These are phyloP conservation scores for Peromyscus attwateri DNA, from an alignment of 2,797 vertebrate genomes.

Conservation along the genomic window DNA sequence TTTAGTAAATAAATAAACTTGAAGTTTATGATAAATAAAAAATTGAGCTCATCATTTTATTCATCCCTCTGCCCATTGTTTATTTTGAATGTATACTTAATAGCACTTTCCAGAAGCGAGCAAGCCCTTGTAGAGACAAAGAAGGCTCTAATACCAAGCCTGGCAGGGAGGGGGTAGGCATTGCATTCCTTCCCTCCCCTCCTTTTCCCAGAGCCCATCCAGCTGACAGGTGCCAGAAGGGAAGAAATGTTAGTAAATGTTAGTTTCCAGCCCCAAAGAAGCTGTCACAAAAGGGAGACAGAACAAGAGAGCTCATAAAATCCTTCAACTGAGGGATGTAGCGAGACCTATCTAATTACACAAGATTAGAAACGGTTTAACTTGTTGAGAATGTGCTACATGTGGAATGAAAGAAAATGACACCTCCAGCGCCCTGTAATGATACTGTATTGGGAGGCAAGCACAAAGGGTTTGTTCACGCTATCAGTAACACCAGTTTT, in stretches of 20 bases:
- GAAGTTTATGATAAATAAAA: conserved; percentile 62
- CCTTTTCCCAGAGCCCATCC: conserved; percentile 77
- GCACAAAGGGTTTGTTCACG: conserved; percentile 77
- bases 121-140: conserved; percentile 66
- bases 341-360: conserved; percentile 83
- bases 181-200: conserved; percentile 75
- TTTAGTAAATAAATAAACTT: conserved; percentile 66
- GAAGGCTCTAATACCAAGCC: conserved; percentile 59
- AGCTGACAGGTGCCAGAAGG: conserved; percentile 81
- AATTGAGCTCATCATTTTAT: conserved; percentile 60
- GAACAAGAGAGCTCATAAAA: conserved; percentile 81
- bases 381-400: conserved; percentile 81
- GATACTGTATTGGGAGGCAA: conserved; percentile 77
- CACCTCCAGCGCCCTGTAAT: conserved; percentile 73
- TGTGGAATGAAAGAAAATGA: conserved; percentile 80
- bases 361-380: conserved; percentile 82
- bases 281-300: conserved; percentile 78
- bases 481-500: conserved; percentile 79
- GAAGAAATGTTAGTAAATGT: conserved; percentile 83
- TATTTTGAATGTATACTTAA: conserved; percentile 71
- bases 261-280: conserved; percentile 81
- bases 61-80: conserved; percentile 68
- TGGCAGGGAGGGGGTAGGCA: neutral
- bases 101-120: conserved; percentile 70
- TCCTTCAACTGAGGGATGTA: conserved; percentile 81